Evolutionary conservation across 1,140 invertebrate species (phyloP).

Genomic region (Luehdorfia chinensis): DNA sequence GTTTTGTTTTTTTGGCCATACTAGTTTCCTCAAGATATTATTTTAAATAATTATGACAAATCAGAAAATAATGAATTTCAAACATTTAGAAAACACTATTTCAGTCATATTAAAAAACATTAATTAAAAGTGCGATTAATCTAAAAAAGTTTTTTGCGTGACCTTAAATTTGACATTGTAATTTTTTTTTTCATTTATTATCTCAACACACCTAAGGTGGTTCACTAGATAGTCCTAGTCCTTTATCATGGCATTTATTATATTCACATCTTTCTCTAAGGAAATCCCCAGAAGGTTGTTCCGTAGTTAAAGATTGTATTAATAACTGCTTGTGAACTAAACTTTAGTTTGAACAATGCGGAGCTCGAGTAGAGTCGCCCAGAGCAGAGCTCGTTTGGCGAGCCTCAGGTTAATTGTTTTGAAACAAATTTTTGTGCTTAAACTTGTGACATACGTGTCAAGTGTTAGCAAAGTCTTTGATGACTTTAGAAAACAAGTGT

Average conservation of each 20-base stretch:
- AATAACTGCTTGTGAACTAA: constrained; percentile 39
- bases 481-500: neutral
- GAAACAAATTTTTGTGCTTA: constrained; percentile 15
- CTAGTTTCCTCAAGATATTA: too few species aligned
- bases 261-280: constrained; percentile 21
- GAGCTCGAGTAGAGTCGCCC: constrained; percentile 62
- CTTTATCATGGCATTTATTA: constrained; percentile 8
- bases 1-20: too few species aligned
- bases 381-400: constrained; percentile 39
- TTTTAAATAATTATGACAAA: too few species aligned
- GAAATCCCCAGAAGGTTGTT: constrained; percentile 53
- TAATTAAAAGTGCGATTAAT: too few species aligned
- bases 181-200: too few species aligned
- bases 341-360: constrained; percentile 65
- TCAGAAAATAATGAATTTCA: too few species aligned
- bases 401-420: constrained; percentile 44
- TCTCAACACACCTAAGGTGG: too few species aligned
- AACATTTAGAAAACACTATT: too few species aligned
- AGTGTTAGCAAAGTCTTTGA: neutral
- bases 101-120: too few species aligned
- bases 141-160: too few species aligned
- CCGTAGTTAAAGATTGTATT: constrained; percentile 37
- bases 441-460: neutral
- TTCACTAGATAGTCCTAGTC: too few species aligned
- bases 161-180: too few species aligned